A percentile compares a stretch with the other conserved stretches of the same genome.
phyloP scores from a whole-genome alignment of 1,140 invertebrate genomes.

The Aphidius gifuensis region DNA sequence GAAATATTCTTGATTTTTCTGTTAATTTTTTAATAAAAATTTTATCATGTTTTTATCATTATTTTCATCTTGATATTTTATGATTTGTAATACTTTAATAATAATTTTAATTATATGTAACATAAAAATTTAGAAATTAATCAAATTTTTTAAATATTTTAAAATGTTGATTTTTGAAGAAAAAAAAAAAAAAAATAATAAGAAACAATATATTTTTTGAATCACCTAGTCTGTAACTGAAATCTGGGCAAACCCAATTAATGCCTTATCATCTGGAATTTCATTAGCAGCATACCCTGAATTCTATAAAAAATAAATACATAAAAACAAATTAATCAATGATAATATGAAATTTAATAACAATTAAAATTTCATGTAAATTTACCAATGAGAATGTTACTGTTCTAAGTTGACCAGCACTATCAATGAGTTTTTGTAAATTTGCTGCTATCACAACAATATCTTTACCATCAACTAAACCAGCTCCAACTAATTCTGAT shows the following conservation, averaged over 20 bases:
- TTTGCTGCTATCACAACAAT: conserved; percentile 87
- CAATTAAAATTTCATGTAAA: conserved; percentile 23
- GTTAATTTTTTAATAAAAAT: conserved; percentile 12
- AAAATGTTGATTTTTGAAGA: conserved; percentile 14
- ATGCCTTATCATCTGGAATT: conserved; percentile 86
- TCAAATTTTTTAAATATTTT: conserved; percentile 23
- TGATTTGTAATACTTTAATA: conserved; percentile 19
- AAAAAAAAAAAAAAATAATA: conserved; percentile 16
- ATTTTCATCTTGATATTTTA: conserved; percentile 1
- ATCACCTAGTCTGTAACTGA: conserved; percentile 76
- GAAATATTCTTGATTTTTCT: conserved; percentile 16
- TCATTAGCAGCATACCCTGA: conserved; percentile 78
- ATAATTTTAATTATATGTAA: conserved; percentile 13
- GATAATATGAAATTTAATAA: conserved; percentile 2
- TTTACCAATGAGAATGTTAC: conserved; percentile 91
- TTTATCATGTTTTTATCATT: conserved; percentile 9
- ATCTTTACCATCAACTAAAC: conserved; percentile 88
- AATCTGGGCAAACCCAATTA: conserved; percentile 95
- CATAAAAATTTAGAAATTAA: conserved; percentile 16
- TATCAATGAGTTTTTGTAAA: conserved; percentile 86
- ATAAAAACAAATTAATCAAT: not conserved
- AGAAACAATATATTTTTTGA: not conserved
- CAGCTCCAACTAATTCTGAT: conserved; percentile 88
- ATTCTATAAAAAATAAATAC: conserved; percentile 64
- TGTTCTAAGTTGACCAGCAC: conserved; percentile 55